Percentiles rank a stretch among this genome's conserved stretches.
Conservation (phyloP, 2,888 invertebrate species). For the Philonicus albiceps region DNA sequence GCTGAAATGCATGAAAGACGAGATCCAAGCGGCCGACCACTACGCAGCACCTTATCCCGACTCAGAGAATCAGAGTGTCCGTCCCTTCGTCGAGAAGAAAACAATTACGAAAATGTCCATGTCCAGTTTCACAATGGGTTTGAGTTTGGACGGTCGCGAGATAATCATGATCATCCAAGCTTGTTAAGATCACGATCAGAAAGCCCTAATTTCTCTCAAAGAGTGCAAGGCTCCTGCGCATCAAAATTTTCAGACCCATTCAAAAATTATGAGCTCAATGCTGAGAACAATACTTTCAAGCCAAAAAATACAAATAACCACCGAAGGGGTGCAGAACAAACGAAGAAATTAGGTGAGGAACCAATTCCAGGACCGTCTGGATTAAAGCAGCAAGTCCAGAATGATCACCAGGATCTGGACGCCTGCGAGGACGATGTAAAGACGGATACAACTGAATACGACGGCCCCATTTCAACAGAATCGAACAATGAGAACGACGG, state of each 20-base stretch:
- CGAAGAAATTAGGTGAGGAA: neutral
- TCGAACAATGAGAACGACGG: neutral
- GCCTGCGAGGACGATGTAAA: constrained; percentile 16
- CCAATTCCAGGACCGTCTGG: constrained; percentile 15
- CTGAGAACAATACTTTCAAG: constrained; percentile 60
- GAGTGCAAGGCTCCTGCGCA: constrained; percentile 48
- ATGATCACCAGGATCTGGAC: neutral
- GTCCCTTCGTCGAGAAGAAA: constrained; percentile 54
- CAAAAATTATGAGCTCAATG: constrained; percentile 60
- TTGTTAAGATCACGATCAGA: constrained; percentile 60
- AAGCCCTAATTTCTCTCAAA: constrained; percentile 58
- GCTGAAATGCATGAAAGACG: constrained; percentile 56
- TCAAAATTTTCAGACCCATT: constrained; percentile 58
- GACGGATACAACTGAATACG: constrained; percentile 8
- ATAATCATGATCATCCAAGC: constrained; percentile 54
- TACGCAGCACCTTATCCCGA: constrained; percentile 58
- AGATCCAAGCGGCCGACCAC: constrained; percentile 54
- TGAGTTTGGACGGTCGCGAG: constrained; percentile 61
- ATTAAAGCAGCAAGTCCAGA: neutral
- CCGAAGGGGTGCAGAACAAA: neutral
- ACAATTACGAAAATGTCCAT: constrained; percentile 62
- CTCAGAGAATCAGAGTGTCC: constrained; percentile 55
- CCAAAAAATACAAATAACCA: constrained; percentile 50
- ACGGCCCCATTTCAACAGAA: neutral
- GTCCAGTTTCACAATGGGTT: constrained; percentile 63